phyloP scores from a whole-genome alignment of 2,113 vertebrate genomes.

The Tympanuchus pallidicinctus region DNA sequence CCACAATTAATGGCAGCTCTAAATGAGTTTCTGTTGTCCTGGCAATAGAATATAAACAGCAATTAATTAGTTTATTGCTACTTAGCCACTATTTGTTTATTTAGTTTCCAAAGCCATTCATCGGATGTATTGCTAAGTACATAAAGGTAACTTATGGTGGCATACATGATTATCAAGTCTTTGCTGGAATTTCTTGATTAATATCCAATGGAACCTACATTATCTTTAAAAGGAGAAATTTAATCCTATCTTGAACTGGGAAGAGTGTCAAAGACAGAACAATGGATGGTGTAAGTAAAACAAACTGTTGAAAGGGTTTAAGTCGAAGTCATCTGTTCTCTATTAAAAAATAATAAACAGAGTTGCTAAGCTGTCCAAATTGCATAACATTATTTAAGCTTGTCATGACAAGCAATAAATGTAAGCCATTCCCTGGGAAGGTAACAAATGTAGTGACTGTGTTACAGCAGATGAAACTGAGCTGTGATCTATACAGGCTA shows the following conservation, averaged over 20 bases:
- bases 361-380: background rate
- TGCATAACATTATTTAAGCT: background rate
- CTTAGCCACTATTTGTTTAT: background rate
- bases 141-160: background rate
- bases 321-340: background rate
- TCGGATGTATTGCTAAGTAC: background rate
- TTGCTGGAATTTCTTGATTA: background rate
- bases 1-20: conserved; percentile 38
- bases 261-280: background rate
- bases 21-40: conserved; percentile 31
- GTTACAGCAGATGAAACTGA: background rate
- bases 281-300: background rate
- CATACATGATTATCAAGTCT: background rate
- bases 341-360: background rate
- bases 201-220: background rate
- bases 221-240: background rate
- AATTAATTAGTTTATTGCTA: conserved; percentile 44
- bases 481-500: background rate
- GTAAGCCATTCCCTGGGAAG: background rate
- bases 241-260: background rate
- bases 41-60: conserved; percentile 11
- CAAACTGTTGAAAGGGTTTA: background rate
- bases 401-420: background rate
- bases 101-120: background rate
- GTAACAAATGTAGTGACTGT: background rate